These are phyloP conservation scores for Listronotus oregonensis DNA, from an alignment of 1,140 invertebrate species.

Conservation along the genomic window DNA sequence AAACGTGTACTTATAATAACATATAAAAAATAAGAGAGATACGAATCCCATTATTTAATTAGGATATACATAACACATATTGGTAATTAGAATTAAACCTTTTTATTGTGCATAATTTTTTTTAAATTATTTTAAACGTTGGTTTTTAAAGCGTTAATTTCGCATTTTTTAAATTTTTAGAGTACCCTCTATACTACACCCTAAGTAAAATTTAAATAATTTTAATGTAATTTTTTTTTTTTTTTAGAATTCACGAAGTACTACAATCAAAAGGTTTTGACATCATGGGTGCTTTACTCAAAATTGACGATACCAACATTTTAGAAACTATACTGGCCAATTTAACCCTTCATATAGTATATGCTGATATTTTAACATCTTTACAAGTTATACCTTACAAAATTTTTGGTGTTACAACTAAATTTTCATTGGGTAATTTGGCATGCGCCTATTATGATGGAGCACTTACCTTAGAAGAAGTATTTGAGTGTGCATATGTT, in stretches of 20 bases:
- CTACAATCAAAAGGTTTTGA: slow-evolving; percentile 65
- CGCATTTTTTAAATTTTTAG: no score
- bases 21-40: no score
- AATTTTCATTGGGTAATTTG: slow-evolving; percentile 73
- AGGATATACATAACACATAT: background rate
- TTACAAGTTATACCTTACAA: slow-evolving; percentile 71
- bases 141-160: background rate
- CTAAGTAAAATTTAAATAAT: no score
- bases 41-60: no score
- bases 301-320: slow-evolving; percentile 42
- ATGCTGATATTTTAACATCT: slow-evolving; percentile 71
- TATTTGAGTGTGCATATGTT: slow-evolving; percentile 57
- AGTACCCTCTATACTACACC: background rate
- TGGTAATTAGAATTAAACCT: background rate
- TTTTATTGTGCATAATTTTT: no score
- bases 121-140: no score
- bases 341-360: slow-evolving; percentile 76
- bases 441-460: slow-evolving; percentile 86
- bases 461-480: slow-evolving; percentile 78
- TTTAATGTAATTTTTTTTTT: no score
- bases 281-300: slow-evolving; percentile 66
- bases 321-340: slow-evolving; percentile 71
- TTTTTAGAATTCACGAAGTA: slow-evolving; percentile 45
- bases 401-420: slow-evolving; percentile 71
- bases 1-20: no score